phyloP scores from a whole-genome alignment of 2,113 vertebrate genomes.

The Amazona guildingii region DNA sequence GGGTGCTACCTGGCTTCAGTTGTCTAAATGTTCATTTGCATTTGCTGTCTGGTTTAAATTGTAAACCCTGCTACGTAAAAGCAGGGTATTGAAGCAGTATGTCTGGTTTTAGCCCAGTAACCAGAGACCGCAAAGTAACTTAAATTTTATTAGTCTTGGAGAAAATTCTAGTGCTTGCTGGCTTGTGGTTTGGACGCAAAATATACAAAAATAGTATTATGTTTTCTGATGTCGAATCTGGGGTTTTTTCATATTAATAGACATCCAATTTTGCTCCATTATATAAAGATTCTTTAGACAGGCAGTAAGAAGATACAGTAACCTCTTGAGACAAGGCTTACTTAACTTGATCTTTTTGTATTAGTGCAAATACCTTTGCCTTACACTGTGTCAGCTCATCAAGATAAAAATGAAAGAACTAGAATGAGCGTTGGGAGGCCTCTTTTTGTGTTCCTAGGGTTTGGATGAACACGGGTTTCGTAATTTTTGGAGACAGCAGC shows the following conservation, averaged over 20 bases:
- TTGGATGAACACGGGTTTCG: not conserved
- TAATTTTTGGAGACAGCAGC: not conserved
- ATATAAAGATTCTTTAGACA: conserved; percentile 26
- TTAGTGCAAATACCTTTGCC: not conserved
- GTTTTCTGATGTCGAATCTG: conserved; percentile 42
- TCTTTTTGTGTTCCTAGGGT: not conserved
- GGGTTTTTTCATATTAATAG: not conserved
- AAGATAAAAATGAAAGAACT: not conserved
- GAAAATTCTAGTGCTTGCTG: conserved; percentile 65
- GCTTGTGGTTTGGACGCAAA: conserved; percentile 67
- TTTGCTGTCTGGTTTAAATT: conserved; percentile 63
- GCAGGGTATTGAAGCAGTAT: conserved; percentile 54
- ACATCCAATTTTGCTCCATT: conserved; percentile 38
- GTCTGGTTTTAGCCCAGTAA: conserved; percentile 69
- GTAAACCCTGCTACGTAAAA: conserved; percentile 39
- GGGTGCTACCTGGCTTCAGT: not conserved
- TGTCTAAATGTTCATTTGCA: conserved; percentile 24
- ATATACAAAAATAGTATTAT: conserved; percentile 41
- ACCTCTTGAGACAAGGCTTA: not conserved
- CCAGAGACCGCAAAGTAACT: conserved; percentile 69
- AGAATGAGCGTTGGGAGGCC: not conserved
- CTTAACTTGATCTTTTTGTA: not conserved
- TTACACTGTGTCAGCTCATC: not conserved
- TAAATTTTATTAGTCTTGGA: conserved; percentile 75
- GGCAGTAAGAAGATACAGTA: not conserved